Evolutionary conservation across 2,797 vertebrate genomes (phyloP).

Genomic region (Crocodylus rhombifer): DNA sequence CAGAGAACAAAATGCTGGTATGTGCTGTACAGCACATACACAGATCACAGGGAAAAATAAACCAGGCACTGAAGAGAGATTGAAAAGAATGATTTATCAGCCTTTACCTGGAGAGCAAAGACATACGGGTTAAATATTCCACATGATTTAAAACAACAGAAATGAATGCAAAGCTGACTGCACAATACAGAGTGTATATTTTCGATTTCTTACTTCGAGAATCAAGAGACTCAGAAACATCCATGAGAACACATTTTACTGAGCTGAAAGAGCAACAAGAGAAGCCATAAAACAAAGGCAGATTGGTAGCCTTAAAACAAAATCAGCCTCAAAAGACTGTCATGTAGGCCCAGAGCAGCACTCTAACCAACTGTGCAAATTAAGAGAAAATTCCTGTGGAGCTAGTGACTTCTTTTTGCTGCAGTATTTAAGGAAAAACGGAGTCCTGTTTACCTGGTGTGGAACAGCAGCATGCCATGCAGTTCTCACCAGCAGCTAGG

Average conservation of each 20-base stretch:
- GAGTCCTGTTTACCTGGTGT: constrained; percentile 3
- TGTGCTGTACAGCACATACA: constrained; percentile 1
- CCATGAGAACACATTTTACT: constrained; percentile 13
- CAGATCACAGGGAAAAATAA: neutral
- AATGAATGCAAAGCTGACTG: neutral
- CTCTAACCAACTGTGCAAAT: neutral
- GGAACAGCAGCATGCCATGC: constrained; percentile 14
- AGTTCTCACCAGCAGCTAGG: constrained; percentile 25
- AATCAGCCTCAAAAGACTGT: constrained; percentile 19
- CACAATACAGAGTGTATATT: neutral
- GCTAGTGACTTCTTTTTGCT: neutral
- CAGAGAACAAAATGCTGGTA: constrained; percentile 44
- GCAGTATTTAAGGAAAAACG: neutral
- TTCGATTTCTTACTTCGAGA: constrained; percentile 10
- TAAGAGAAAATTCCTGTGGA: neutral
- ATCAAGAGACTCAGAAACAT: constrained; percentile 26
- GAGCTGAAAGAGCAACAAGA: constrained; percentile 41
- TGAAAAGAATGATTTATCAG: constrained; percentile 1
- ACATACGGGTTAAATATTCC: neutral
- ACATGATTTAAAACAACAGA: neutral
- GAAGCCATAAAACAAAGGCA: constrained; percentile 49
- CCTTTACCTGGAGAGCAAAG: constrained; percentile 6
- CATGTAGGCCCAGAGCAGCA: constrained; percentile 30
- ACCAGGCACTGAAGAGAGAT: neutral
- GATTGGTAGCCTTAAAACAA: constrained; percentile 25